phyloP scores from a whole-genome alignment of 2,888 invertebrate species.

The Cataglyphis livida region DNA sequence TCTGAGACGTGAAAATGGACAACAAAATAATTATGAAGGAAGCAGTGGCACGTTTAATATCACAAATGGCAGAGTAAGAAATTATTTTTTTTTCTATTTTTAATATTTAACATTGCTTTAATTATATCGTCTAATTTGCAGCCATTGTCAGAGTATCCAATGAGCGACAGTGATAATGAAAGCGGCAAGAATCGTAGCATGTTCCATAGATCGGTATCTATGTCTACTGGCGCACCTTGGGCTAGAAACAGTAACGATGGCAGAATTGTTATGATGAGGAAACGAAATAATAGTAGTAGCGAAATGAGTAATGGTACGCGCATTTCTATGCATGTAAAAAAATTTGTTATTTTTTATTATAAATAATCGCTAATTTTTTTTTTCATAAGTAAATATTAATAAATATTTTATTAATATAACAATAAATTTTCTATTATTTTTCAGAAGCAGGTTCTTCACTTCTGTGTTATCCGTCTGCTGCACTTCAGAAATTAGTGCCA shows the following conservation, averaged over 20 bases:
- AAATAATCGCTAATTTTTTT: conserved; percentile 20
- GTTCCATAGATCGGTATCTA: conserved; percentile 95
- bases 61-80: conserved; percentile 84
- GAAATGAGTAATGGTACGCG: conserved; percentile 87
- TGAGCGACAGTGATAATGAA: conserved; percentile 87
- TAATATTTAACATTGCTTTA: conserved; percentile 1
- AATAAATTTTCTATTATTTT: conserved; percentile 59
- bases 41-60: conserved; percentile 73
- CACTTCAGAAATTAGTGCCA: conserved; percentile 93
- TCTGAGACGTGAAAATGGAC: conserved; percentile 85
- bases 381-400: not conserved
- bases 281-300: conserved; percentile 91
- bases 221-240: conserved; percentile 91
- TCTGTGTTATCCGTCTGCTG: conserved; percentile 95
- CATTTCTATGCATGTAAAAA: not conserved
- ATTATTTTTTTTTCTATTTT: not conserved
- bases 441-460: conserved; percentile 92
- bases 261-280: conserved; percentile 88
- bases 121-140: conserved; percentile 73
- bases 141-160: conserved; percentile 87
- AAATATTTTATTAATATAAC: not conserved
- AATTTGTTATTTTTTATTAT: not conserved
- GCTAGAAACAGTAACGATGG: conserved; percentile 88
- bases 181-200: conserved; percentile 87
- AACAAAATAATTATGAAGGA: conserved; percentile 82